These are phyloP conservation scores for Cheilosia vulpina DNA, from an alignment of 2,888 invertebrate species.

Conservation along the genomic window DNA sequence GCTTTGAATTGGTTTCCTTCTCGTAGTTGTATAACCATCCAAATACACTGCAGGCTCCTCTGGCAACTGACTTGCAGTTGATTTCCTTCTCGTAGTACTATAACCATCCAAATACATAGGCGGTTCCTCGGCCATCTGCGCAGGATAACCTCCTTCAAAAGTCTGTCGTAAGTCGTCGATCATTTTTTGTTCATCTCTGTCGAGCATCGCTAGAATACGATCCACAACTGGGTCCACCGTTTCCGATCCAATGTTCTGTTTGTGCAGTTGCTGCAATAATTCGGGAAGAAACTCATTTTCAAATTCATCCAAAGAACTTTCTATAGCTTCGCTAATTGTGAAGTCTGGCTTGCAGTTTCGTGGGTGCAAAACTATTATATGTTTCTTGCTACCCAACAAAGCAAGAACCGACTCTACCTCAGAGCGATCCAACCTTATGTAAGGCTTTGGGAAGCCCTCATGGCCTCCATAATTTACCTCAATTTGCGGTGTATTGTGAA, in stretches of 20 bases:
- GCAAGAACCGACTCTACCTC: conserved; percentile 65
- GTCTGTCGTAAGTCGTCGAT: conserved; percentile 43
- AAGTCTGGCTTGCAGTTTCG: conserved; percentile 59
- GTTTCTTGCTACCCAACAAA: conserved; percentile 60
- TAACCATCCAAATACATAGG: no score
- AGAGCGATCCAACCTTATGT: conserved; percentile 62
- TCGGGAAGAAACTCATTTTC: conserved; percentile 71
- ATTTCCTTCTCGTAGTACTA: no score
- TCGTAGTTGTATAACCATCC: conserved; percentile 4
- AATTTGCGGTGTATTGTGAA: conserved; percentile 30
- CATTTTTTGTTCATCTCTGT: conserved; percentile 61
- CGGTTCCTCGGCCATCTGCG: background rate
- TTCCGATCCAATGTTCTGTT: conserved; percentile 16
- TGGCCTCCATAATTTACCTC: conserved; percentile 67
- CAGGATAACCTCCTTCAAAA: conserved; percentile 17
- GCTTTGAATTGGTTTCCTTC: conserved; percentile 5
- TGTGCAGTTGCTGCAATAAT: conserved; percentile 70
- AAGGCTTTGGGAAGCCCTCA: conserved; percentile 30
- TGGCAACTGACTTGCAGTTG: background rate
- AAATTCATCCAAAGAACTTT: conserved; percentile 63
- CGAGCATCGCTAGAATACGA: conserved; percentile 57
- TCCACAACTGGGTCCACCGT: conserved; percentile 57
- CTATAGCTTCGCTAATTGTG: background rate
- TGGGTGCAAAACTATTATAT: conserved; percentile 66
- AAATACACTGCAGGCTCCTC: conserved; percentile 3